Conservation (phyloP, 1,140 invertebrate genomes). For the Sitodiplosis mosellana region DNA sequence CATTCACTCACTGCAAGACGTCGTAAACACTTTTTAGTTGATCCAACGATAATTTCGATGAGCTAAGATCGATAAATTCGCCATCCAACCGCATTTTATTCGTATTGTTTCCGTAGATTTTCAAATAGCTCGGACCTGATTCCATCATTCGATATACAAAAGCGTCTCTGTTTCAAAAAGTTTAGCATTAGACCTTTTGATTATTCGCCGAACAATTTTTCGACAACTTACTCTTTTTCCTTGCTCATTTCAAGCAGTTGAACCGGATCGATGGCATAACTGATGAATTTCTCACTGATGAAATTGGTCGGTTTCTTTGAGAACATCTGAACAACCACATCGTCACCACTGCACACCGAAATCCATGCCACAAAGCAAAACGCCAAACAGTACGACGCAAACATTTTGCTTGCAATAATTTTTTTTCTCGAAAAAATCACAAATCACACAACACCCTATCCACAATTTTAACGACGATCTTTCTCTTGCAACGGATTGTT, state of each 20-base stretch:
- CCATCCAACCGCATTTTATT: neutral
- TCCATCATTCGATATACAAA: slow-evolving; percentile 21
- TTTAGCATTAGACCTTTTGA: neutral
- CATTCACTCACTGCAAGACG: neutral
- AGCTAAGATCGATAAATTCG: too few relatives aligned
- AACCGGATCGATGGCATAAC: slow-evolving; percentile 18
- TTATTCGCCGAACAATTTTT: neutral
- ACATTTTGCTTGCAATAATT: too few relatives aligned
- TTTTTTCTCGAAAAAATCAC: too few relatives aligned
- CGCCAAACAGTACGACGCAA: too few relatives aligned
- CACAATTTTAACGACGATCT: too few relatives aligned
- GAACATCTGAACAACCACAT: neutral
- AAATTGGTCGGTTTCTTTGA: slow-evolving; percentile 17
- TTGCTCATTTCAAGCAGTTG: slow-evolving; percentile 19
- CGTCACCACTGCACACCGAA: neutral
- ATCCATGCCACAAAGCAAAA: too few relatives aligned
- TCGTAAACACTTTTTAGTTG: neutral
- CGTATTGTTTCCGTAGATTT: slow-evolving; percentile 21
- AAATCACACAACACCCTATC: too few relatives aligned
- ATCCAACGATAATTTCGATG: neutral
- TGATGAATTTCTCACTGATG: slow-evolving; percentile 21
- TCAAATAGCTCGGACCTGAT: slow-evolving; percentile 12
- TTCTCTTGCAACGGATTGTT: too few relatives aligned
- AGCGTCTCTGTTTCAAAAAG: slow-evolving; percentile 6
- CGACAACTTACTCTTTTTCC: slow-evolving; percentile 8